Conservation (phyloP, 2,113 vertebrate genomes). For the Chaetorhynchus papuensis region DNA sequence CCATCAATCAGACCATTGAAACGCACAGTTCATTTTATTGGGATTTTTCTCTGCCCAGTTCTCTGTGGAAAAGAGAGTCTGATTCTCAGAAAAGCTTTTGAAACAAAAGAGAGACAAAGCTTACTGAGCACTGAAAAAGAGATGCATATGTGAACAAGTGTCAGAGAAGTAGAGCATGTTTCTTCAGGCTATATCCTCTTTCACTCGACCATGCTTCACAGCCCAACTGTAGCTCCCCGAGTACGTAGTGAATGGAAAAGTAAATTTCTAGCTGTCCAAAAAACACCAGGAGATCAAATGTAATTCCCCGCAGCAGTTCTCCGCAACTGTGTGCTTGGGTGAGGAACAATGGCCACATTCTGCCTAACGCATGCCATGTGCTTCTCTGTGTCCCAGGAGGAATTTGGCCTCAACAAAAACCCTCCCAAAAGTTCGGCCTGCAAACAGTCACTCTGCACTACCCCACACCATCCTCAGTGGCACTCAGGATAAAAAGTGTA, state of each 20-base stretch:
- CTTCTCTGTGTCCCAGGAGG: neutral
- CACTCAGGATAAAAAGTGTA: neutral
- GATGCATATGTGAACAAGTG: neutral
- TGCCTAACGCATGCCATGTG: neutral
- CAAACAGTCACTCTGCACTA: neutral
- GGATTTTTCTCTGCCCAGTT: neutral
- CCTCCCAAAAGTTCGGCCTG: neutral
- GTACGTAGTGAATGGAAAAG: neutral
- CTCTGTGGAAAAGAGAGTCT: neutral
- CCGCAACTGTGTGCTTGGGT: neutral
- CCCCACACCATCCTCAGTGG: neutral
- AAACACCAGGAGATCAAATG: neutral
- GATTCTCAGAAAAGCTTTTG: neutral
- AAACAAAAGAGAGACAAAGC: neutral
- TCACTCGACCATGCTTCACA: neutral
- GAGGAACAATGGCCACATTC: neutral
- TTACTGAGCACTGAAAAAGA: neutral
- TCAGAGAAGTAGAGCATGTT: neutral
- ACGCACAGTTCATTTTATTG: neutral
- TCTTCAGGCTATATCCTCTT: neutral
- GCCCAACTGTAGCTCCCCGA: neutral
- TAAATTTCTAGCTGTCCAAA: neutral
- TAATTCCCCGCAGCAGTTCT: neutral
- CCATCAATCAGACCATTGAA: neutral
- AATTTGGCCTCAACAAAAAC: neutral